Evolutionary conservation across 2,797 vertebrate species (phyloP).

Genomic region (Morelia viridis): DNA sequence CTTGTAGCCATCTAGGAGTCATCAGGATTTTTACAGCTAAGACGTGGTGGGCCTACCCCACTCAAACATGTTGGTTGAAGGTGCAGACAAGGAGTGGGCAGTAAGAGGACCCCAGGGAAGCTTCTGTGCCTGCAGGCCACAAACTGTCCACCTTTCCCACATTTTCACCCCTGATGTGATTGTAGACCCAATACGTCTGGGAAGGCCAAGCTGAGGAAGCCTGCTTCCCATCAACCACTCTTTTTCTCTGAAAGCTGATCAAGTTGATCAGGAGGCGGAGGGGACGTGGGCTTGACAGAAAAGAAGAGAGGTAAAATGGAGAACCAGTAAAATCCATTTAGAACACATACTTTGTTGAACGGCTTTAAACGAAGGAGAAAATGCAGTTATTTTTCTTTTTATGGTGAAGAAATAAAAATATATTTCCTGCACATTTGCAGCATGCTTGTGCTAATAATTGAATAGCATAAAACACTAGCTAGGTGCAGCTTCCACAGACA

Average conservation of each 20-base stretch:
- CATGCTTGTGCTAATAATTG: constrained; percentile 31
- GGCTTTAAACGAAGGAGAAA: background rate
- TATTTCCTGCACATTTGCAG: constrained; percentile 38
- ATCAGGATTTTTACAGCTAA: background rate
- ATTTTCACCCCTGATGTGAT: background rate
- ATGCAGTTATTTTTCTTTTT: constrained; percentile 33
- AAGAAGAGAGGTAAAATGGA: background rate
- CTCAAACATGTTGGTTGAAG: too few species aligned
- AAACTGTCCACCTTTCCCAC: background rate
- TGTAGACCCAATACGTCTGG: background rate
- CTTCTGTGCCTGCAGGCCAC: background rate
- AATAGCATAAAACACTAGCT: constrained; percentile 32
- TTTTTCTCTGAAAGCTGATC: background rate
- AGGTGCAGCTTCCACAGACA: constrained; percentile 32
- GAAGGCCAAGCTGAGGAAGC: background rate
- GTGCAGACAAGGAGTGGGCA: background rate
- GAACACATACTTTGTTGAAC: background rate
- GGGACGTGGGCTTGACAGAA: background rate
- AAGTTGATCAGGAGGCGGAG: background rate
- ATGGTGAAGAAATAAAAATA: constrained; percentile 55
- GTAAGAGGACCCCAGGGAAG: background rate
- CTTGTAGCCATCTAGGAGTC: background rate
- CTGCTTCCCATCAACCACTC: background rate
- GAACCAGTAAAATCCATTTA: constrained; percentile 14
- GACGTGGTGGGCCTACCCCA: background rate